phyloP scores from a whole-genome alignment of 2,888 invertebrate genomes.

The Caradrina clavipalpis region DNA sequence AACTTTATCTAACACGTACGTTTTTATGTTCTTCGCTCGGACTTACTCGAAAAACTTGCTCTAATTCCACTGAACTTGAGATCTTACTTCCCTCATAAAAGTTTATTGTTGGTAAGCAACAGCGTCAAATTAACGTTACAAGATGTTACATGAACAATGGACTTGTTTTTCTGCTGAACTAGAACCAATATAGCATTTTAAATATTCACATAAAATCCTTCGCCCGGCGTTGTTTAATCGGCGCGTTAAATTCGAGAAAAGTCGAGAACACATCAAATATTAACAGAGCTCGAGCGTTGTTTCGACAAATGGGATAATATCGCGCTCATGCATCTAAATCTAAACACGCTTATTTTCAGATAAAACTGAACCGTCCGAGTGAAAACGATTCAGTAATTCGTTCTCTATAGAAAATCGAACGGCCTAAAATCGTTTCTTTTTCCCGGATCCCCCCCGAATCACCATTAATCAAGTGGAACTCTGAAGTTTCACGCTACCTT shows the following conservation, averaged over 20 bases:
- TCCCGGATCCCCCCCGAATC: constrained; percentile 78
- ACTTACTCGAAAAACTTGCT: constrained; percentile 47
- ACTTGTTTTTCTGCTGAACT: constrained; percentile 81
- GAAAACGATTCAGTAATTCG: constrained; percentile 75
- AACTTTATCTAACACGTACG: constrained; percentile 44
- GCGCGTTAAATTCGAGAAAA: constrained; percentile 90
- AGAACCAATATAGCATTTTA: constrained; percentile 89
- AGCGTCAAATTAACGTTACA: constrained; percentile 71
- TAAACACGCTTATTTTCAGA: constrained; percentile 77
- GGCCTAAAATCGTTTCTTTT: constrained; percentile 82
- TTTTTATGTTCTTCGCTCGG: constrained; percentile 19
- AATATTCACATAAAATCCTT: constrained; percentile 90
- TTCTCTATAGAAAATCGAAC: constrained; percentile 77
- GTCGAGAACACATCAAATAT: constrained; percentile 90
- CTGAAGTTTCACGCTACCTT: constrained; percentile 87
- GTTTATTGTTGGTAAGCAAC: constrained; percentile 60
- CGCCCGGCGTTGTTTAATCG: constrained; percentile 88
- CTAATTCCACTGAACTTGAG: constrained; percentile 44
- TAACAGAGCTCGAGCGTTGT: constrained; percentile 85
- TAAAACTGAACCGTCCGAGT: constrained; percentile 68
- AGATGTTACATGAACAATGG: constrained; percentile 78
- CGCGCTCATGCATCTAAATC: constrained; percentile 85
- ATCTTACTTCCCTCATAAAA: constrained; percentile 57
- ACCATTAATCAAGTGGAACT: constrained; percentile 89
- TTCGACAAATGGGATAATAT: constrained; percentile 88